Evolutionary conservation across 2,113 vertebrate genomes (phyloP).

Genomic region (Morone saxatilis): DNA sequence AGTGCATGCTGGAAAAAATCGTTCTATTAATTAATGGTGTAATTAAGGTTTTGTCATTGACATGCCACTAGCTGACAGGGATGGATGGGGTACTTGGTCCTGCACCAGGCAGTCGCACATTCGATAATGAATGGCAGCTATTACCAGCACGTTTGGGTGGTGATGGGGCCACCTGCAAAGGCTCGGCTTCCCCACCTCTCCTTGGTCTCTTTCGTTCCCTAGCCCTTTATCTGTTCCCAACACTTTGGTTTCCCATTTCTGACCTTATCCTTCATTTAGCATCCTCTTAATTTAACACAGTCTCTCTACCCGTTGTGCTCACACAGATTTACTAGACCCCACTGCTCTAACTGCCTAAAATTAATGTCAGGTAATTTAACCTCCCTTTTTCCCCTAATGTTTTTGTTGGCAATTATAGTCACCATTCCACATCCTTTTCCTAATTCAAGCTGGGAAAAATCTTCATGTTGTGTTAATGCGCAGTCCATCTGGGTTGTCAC

Average conservation of each 20-base stretch:
- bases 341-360: slow-evolving; percentile 62
- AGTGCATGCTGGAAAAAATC: slow-evolving; percentile 89
- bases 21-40: slow-evolving; percentile 99
- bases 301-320: slow-evolving; percentile 44
- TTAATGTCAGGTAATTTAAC: slow-evolving; percentile 73
- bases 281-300: slow-evolving; percentile 66
- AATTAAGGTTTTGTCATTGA: slow-evolving; percentile 99
- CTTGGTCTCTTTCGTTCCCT: slow-evolving; percentile 49
- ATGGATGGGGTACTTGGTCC: slow-evolving; percentile 91
- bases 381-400: slow-evolving; percentile 30
- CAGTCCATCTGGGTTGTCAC: slow-evolving; percentile 12
- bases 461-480: slow-evolving; percentile 32
- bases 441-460: slow-evolving; percentile 34
- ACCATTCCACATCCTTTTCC: slow-evolving; percentile 36
- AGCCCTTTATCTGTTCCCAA: slow-evolving; percentile 69
- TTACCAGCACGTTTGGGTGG: slow-evolving; percentile 91
- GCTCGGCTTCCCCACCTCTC: slow-evolving; percentile 82
- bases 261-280: slow-evolving; percentile 73
- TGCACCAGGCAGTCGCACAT: slow-evolving; percentile 87
- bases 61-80: slow-evolving; percentile 95
- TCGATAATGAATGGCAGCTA: slow-evolving; percentile 97
- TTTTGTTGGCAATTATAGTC: slow-evolving; percentile 53
- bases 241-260: slow-evolving; percentile 71
- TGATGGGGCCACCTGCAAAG: slow-evolving; percentile 93
- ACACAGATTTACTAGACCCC: slow-evolving; percentile 53